Conservation (phyloP, 2,113 vertebrate genomes). For the Xyliphius kryptos region DNA sequence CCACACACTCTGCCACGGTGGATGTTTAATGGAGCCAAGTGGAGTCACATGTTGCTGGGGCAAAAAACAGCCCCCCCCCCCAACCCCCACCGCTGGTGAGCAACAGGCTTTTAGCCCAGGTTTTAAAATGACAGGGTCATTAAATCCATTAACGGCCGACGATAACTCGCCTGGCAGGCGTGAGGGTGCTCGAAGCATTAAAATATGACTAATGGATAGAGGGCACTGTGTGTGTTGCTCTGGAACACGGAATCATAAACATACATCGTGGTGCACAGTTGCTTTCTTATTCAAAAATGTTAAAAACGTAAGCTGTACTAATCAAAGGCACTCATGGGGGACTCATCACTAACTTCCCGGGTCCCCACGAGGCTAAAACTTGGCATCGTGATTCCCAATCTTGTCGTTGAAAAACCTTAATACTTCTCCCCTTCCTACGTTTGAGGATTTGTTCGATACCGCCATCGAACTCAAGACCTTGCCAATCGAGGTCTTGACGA, state of each 20-base stretch:
- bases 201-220: slow-evolving; percentile 25
- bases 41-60: not conserved
- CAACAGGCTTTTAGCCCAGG: slow-evolving; percentile 17
- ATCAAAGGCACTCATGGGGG: too few species aligned
- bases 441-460: too few species aligned
- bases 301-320: too few species aligned
- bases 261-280: not conserved
- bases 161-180: slow-evolving; percentile 14
- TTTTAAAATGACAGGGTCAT: slow-evolving; percentile 26
- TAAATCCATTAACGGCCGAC: slow-evolving; percentile 37
- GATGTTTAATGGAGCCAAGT: not conserved
- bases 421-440: too few species aligned
- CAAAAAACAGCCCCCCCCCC: not conserved
- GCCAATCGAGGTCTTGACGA: too few species aligned
- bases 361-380: too few species aligned
- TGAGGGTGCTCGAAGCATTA: slow-evolving; percentile 22
- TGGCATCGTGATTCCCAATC: too few species aligned
- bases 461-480: too few species aligned
- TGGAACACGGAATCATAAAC: not conserved
- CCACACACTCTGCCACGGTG: slow-evolving; percentile 4
- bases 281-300: too few species aligned
- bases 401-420: too few species aligned
- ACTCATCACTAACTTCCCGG: too few species aligned
- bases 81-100: slow-evolving; percentile 11
- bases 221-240: not conserved